Evolutionary conservation across 2,888 invertebrate genomes (phyloP).

Genomic region (Lasioglossum figueresi): DNA sequence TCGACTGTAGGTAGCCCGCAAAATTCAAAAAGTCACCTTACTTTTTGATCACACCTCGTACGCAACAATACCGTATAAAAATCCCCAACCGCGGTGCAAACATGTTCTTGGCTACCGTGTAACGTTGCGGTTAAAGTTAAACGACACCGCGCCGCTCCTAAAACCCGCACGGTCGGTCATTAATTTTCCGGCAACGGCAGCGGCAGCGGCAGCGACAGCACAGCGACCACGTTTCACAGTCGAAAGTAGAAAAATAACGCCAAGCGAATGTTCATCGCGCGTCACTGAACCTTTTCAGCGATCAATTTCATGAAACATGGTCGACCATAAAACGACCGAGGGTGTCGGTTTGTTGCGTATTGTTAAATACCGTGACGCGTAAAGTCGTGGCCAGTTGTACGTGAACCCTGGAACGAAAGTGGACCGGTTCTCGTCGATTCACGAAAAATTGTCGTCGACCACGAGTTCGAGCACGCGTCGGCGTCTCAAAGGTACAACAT

Average conservation of each 20-base stretch:
- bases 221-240: background rate
- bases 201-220: too few species aligned
- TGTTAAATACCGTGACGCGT: background rate
- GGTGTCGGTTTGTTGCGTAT: background rate
- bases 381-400: background rate
- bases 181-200: background rate
- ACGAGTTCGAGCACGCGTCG: constrained; percentile 41
- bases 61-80: background rate
- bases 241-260: background rate
- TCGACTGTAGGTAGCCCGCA: too few species aligned
- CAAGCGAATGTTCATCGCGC: background rate
- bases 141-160: background rate
- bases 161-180: background rate
- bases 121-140: background rate
- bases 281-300: background rate
- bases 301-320: background rate
- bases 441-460: constrained; percentile 31
- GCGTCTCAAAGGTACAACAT: constrained; percentile 21
- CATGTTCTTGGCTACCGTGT: background rate
- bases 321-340: background rate
- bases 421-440: constrained; percentile 1
- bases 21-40: too few species aligned
- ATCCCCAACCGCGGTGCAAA: background rate
- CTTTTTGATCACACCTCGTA: too few species aligned
- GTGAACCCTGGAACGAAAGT: constrained; percentile 12